A percentile compares a stretch with the other conserved stretches of the same genome.
phyloP scores from a whole-genome alignment of 2,888 invertebrate genomes.

The Anarsia innoxiella region DNA sequence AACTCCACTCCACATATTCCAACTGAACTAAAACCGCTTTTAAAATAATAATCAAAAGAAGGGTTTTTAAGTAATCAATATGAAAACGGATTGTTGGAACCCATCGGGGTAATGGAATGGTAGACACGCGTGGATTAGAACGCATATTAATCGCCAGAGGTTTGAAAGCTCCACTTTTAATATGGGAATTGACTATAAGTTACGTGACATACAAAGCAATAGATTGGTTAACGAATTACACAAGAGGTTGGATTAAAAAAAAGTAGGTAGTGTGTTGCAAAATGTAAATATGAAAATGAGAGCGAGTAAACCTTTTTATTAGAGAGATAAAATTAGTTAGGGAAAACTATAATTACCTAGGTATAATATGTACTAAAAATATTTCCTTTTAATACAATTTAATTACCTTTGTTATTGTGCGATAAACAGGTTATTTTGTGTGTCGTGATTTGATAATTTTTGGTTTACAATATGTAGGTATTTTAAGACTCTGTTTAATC shows the following conservation, averaged over 20 bases:
- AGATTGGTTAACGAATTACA: not conserved
- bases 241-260: too few relatives aligned
- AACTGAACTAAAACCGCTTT: too few relatives aligned
- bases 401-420: too few relatives aligned
- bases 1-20: too few relatives aligned
- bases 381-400: not conserved
- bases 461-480: not conserved
- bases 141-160: slow-evolving; percentile 10
- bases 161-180: slow-evolving; percentile 37
- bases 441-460: too few relatives aligned
- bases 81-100: not conserved
- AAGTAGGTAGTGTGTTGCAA: too few relatives aligned
- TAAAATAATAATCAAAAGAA: too few relatives aligned
- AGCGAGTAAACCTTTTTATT: not conserved
- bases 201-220: slow-evolving; percentile 1
- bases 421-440: too few relatives aligned
- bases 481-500: not conserved
- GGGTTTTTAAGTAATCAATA: not conserved
- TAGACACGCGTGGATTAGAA: not conserved
- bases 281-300: not conserved
- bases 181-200: slow-evolving; percentile 38
- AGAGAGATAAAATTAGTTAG: not conserved
- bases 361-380: not conserved
- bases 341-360: not conserved
- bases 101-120: not conserved